Evolutionary conservation across 1,140 invertebrate genomes (phyloP), one percentile per base, ranked within the genome.

Genomic region (Aphaenogaster ashmeadi): DNA sequence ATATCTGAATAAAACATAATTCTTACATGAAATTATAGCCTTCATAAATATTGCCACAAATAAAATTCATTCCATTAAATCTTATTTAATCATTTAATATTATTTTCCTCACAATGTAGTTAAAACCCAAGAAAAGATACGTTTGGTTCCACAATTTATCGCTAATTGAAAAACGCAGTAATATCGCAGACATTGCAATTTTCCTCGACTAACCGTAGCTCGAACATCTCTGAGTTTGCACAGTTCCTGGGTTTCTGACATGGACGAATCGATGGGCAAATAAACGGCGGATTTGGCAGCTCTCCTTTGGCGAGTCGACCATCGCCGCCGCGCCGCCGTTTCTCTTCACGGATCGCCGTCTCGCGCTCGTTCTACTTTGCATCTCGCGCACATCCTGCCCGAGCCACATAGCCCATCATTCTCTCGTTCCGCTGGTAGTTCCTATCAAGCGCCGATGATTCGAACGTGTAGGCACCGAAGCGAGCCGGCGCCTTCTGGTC

Each of bases 391-490:
- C 71, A 90, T 91, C 89, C 91, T 72, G 86, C 86, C 52, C 85
- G 67, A 50, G 79, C 77, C 77, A 71, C 62, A 66, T 75, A 84
- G 71, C 85, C 88, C 79, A 86, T 90, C 86, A 89, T 87, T 86
- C 89, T 87, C 77, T 77, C 79, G 80, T 89, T 90, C 79, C 75
- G 81, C 87, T 71, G 85, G 60, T 88, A 60, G 90, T 87, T 92
- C 80, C 87, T 89, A 79, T 91, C 92, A 86, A 93, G 93, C 77
- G 89, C 77, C 86, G 88, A 93, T 92, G 87, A 92, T 93, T 90
- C 87, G 88, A 84, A 78, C 81, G 85, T 72, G 89, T 87, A 90
- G 89, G 86, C 92, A 92, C 69, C 90, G 90, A 89, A 92, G 87
- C 92, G 90, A 77, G 85, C 81, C 78, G 67, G 62, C 58, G 78